Evolutionary conservation across 35 echinoderm and acorn worm species (phyloP).

Genomic region (Stichopus chloronotus): DNA sequence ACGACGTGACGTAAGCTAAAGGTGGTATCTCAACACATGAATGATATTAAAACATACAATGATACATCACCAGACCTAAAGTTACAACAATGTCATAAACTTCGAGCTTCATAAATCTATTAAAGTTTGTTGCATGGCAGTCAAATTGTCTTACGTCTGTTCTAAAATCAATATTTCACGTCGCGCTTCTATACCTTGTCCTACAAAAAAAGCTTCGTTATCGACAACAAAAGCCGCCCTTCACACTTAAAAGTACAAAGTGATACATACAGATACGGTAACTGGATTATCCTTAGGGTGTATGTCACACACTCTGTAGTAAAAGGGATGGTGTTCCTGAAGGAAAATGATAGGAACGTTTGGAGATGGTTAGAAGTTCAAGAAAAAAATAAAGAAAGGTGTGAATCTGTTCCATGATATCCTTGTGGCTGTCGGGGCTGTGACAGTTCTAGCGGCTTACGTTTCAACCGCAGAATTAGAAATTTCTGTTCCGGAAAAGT

Average conservation of each 20-base stretch:
- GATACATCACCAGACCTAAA: background rate
- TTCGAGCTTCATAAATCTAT: background rate
- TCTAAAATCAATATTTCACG: slow-evolving; percentile 1
- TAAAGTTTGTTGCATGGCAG: background rate
- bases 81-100: background rate
- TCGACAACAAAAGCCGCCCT: background rate
- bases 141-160: slow-evolving; percentile 10
- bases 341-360: background rate
- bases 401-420: background rate
- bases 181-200: background rate
- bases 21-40: background rate
- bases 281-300: slow-evolving; percentile 14
- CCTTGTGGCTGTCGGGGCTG: slow-evolving; percentile 3
- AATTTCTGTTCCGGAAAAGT: background rate
- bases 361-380: background rate
- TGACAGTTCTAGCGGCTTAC: background rate
- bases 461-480: background rate
- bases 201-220: background rate
- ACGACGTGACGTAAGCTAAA: background rate
- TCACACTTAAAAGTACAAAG: slow-evolving; percentile 20
- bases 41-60: background rate
- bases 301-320: background rate
- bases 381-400: background rate
- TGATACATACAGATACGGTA: background rate
- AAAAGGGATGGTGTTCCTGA: background rate